A percentile compares a stretch with the other conserved stretches of the same genome.
These are phyloP conservation scores for Eulemur rufifrons DNA, from an alignment of 2,113 vertebrate species.

Conservation along the genomic window DNA sequence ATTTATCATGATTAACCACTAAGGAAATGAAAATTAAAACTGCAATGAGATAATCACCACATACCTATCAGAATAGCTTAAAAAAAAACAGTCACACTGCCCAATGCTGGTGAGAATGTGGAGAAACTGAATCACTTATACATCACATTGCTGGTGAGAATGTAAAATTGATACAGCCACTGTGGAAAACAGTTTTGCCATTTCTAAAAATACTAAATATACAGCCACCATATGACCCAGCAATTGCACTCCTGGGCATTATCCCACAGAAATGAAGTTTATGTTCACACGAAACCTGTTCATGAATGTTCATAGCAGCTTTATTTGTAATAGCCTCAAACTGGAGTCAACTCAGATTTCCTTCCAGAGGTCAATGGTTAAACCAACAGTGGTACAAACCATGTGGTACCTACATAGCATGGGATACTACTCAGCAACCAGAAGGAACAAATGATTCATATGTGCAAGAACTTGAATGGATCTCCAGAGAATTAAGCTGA, in stretches of 20 bases:
- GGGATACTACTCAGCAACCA: not conserved
- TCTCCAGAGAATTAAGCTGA: not conserved
- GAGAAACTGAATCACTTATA: not conserved
- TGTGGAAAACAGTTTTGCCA: not conserved
- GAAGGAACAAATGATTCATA: not conserved
- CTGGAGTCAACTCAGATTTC: not conserved
- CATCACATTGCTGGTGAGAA: not conserved
- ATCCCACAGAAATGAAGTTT: not conserved
- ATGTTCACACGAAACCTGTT: not conserved
- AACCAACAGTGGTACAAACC: not conserved
- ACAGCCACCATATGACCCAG: not conserved
- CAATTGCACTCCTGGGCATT: not conserved
- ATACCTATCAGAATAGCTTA: not conserved
- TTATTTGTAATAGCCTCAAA: not conserved
- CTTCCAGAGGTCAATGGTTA: not conserved
- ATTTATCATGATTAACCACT: not conserved
- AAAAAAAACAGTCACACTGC: not conserved
- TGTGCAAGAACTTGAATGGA: not conserved
- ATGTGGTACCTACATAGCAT: not conserved
- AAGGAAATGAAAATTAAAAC: not conserved
- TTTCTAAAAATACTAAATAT: not conserved
- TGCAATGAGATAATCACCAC: not conserved
- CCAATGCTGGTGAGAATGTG: not conserved
- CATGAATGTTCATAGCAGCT: not conserved
- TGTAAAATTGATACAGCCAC: not conserved